phyloP scores from a whole-genome alignment of 1,140 invertebrate genomes.

The Manduca sexta region DNA sequence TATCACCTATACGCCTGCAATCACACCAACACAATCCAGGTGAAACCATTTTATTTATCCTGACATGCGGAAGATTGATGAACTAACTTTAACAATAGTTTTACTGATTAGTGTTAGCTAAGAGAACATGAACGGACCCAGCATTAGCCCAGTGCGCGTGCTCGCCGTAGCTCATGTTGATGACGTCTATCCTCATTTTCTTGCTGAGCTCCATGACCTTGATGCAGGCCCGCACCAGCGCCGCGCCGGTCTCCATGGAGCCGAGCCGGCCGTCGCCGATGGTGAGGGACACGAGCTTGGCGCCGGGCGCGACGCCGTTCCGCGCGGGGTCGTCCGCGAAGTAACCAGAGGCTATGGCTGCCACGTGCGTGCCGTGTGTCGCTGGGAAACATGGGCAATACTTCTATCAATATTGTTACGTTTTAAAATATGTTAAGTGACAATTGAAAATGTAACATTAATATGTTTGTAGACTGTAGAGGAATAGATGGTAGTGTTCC shows the following conservation, averaged over 20 bases:
- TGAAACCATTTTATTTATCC: no score
- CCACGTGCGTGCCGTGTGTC: slow-evolving; percentile 97
- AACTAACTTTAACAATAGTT: no score
- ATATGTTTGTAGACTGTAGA: no score
- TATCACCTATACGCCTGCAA: slow-evolving; percentile 84
- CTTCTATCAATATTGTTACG: no score
- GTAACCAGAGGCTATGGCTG: slow-evolving; percentile 93
- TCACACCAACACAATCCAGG: background rate
- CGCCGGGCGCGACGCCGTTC: slow-evolving; percentile 97
- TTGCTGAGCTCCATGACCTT: slow-evolving; percentile 85
- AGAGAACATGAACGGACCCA: slow-evolving; percentile 78
- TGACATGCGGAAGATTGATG: no score
- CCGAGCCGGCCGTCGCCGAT: slow-evolving; percentile 92
- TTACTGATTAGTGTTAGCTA: no score
- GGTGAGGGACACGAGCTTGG: slow-evolving; percentile 94
- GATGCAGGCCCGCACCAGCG: slow-evolving; percentile 92
- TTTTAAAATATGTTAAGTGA: no score
- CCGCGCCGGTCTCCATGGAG: slow-evolving; percentile 97
- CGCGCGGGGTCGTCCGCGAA: slow-evolving; percentile 92
- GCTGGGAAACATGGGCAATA: slow-evolving; percentile 72
- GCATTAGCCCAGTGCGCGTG: slow-evolving; percentile 90
- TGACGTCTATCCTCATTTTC: slow-evolving; percentile 83
- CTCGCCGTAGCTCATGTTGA: slow-evolving; percentile 99
- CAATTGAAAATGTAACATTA: no score
- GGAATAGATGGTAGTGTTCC: no score